Evolutionary conservation across 1,140 invertebrate species (phyloP), one percentile per base, ranked within the genome.

Genomic region (Caenorhabditis remanei): DNA sequence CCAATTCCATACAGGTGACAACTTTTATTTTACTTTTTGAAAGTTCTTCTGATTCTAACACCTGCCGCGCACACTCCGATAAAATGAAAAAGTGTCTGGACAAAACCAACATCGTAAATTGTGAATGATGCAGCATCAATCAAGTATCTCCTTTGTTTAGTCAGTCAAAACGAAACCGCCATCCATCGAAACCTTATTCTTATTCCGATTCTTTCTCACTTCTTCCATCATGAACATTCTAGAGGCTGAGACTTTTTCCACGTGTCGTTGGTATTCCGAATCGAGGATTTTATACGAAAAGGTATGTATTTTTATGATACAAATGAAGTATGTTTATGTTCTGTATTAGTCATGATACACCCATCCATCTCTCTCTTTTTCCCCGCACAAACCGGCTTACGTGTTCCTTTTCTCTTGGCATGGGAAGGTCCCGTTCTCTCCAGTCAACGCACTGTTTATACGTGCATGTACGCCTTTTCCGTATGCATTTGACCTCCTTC

Each of bases 271-370:
- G 71, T 79, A 79, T 53, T 24, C 71, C 19, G 71, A 79, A 79
- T 79, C 71, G 21, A 6, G 71, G 43, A 50, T 79, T 79, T 53
- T 79, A 14, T 79, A 79, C 71, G 41, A 40, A n/a, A 79, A 79
- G 71, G 71, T 79, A 79, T 24, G 65, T 32, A 32, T 32, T 32
- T 32, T 32, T 65, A 24, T 67, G 63, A 41, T 67, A 67, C 63
- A 67, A 61, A 9, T 19, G 58, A 19, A n/a, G 32, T 40, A 46
- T 79, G 71, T 79, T 79, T 79, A 50, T 53, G 11, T 79, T 53
- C 71, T n/a, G 71, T 79, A 79, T 79, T 79, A 79, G 46, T n/a
- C 71, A 50, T 79, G 71, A 79, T 79, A 79, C 71, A 63, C 7
- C 46, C 41, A 4, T 65, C 19, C 32, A 32, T 32, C 32, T 32